phyloP scores from a whole-genome alignment of 2,888 invertebrate species.

The Yponomeuta evonymella region DNA sequence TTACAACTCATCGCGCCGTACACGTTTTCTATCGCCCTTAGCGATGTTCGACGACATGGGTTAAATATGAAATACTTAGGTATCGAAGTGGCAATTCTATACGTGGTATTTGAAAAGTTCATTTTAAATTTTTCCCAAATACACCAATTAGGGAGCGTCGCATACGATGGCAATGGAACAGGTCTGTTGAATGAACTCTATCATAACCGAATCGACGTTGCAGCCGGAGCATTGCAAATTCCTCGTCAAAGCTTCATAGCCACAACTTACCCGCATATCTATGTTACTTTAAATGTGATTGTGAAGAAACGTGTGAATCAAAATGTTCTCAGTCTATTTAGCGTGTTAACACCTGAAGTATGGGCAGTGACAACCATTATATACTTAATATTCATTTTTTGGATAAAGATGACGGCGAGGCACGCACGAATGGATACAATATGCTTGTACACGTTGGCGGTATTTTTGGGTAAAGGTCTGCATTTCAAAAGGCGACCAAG shows the following conservation, averaged over 20 bases:
- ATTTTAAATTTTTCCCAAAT: neutral
- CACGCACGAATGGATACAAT: neutral
- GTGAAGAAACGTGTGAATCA: conserved; percentile 10
- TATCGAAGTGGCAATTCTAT: neutral
- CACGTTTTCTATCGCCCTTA: neutral
- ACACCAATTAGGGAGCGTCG: neutral
- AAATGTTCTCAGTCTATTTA: conserved; percentile 12
- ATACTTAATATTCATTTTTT: conserved; percentile 1
- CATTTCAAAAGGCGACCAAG: neutral
- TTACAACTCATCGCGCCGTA: neutral
- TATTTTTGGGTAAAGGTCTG: conserved; percentile 10
- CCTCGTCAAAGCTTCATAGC: neutral
- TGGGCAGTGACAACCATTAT: neutral
- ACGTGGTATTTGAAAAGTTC: neutral
- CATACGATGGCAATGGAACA: neutral
- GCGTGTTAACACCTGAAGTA: conserved; percentile 7
- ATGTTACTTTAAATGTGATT: conserved; percentile 7
- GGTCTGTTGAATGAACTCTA: neutral
- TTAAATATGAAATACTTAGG: neutral
- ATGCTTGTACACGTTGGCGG: neutral
- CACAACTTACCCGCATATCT: conserved; percentile 8
- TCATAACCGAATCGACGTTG: neutral
- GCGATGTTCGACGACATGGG: neutral
- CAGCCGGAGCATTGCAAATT: neutral
- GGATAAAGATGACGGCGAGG: neutral